A percentile compares a stretch with the other conserved stretches of the same genome.
Conservation (phyloP, 2,888 invertebrate species). For the Cepaea hortensis region DNA sequence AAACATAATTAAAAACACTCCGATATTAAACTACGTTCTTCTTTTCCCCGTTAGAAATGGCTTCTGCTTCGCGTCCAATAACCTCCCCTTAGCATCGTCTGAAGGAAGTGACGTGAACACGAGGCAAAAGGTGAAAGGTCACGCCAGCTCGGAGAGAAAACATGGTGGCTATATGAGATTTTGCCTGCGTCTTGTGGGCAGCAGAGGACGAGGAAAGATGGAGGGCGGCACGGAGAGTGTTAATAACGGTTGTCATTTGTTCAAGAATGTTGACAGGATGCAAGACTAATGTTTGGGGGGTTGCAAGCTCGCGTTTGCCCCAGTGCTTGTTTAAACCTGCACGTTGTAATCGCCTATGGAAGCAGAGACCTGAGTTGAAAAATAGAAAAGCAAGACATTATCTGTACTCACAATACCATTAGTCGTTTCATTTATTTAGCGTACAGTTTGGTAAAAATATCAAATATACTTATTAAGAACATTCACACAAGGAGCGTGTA, state of each 20-base stretch:
- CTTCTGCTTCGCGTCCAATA: constrained; percentile 15
- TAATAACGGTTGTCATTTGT: constrained; percentile 31
- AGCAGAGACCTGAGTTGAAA: too few relatives aligned
- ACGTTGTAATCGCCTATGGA: too few relatives aligned
- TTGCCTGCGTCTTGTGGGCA: not conserved
- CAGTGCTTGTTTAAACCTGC: too few relatives aligned
- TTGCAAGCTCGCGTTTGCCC: too few relatives aligned
- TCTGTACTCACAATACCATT: too few relatives aligned
- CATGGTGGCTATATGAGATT: constrained; percentile 16
- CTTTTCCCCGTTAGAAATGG: not conserved
- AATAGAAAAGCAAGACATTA: too few relatives aligned
- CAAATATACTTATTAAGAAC: too few relatives aligned
- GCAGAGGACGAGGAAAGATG: not conserved
- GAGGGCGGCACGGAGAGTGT: not conserved
- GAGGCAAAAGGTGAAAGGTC: constrained; percentile 28
- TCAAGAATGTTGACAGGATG: not conserved
- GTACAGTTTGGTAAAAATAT: too few relatives aligned
- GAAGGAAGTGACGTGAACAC: constrained; percentile 23
- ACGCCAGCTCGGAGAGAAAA: not conserved
- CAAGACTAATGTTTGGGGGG: constrained; percentile 19
- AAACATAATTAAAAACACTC: constrained; percentile 9
- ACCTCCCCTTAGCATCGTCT: not conserved
- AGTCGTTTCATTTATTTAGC: too few relatives aligned
- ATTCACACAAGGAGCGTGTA: too few relatives aligned
- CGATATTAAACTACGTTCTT: constrained; percentile 20